Conservation (phyloP, 2,888 invertebrate genomes). For the Macropis europaea region DNA sequence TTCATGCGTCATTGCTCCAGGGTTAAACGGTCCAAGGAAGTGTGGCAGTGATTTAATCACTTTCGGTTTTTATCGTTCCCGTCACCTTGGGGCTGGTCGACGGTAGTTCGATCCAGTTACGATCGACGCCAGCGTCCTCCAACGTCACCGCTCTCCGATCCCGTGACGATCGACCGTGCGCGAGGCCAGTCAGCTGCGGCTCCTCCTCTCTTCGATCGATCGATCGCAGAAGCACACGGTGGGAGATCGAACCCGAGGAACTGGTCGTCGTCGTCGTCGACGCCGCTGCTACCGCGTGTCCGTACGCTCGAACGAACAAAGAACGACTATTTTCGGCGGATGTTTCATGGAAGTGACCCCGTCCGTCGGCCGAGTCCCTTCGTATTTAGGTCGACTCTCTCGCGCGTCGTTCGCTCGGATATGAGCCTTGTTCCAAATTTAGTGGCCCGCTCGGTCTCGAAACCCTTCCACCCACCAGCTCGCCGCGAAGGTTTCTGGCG, state of each 20-base stretch:
- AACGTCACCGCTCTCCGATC: not conserved
- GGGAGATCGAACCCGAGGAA: not conserved
- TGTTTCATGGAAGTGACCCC: slow-evolving; percentile 67
- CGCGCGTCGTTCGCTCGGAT: slow-evolving; percentile 35
- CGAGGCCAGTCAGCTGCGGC: not conserved
- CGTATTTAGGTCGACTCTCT: slow-evolving; percentile 67
- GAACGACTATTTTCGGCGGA: slow-evolving; percentile 62
- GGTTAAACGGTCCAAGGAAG: slow-evolving; percentile 61
- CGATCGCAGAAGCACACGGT: slow-evolving; percentile 15
- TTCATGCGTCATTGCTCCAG: slow-evolving; percentile 59
- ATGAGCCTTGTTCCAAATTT: slow-evolving; percentile 64
- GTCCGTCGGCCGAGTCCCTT: slow-evolving; percentile 50
- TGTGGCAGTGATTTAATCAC: slow-evolving; percentile 60
- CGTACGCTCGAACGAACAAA: slow-evolving; percentile 62
- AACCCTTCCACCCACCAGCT: slow-evolving; percentile 47
- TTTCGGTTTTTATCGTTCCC: slow-evolving; percentile 42
- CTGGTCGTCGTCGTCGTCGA: not conserved
- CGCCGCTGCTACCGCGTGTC: no score
- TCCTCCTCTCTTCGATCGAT: not conserved
- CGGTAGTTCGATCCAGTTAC: slow-evolving; percentile 37
- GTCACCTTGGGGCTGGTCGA: slow-evolving; percentile 13
- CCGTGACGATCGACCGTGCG: not conserved
- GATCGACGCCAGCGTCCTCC: slow-evolving; percentile 11
- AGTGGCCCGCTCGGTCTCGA: slow-evolving; percentile 49
- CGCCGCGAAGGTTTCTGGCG: slow-evolving; percentile 33